A percentile compares a stretch with the other conserved stretches of the same genome.
phyloP scores from a whole-genome alignment of 2,888 invertebrate genomes.

The Hartigia nigra region DNA sequence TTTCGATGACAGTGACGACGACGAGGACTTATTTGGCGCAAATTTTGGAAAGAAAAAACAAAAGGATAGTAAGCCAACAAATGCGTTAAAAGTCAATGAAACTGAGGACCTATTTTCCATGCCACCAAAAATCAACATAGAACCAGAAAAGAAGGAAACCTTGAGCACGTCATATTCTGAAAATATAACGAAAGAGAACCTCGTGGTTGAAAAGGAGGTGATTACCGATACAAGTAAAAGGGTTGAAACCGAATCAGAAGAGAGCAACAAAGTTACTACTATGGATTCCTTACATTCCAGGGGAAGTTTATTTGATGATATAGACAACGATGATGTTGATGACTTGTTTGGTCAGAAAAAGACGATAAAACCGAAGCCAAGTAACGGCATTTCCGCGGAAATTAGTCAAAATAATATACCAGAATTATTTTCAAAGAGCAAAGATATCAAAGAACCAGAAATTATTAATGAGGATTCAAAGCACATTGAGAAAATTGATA shows the following conservation, averaged over 20 bases:
- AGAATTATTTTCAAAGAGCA: not conserved
- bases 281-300: not conserved
- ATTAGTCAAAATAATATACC: not conserved
- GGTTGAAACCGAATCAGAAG: not conserved
- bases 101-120: not conserved
- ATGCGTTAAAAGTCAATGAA: not conserved
- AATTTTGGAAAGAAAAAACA: conserved; percentile 19
- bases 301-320: not conserved
- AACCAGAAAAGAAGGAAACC: not conserved
- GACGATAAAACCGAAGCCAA: conserved; percentile 23
- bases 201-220: not conserved
- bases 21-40: conserved; percentile 43
- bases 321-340: conserved; percentile 27
- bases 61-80: not conserved
- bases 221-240: not conserved
- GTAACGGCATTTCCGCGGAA: not conserved
- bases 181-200: not conserved
- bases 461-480: not conserved
- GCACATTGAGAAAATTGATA: not conserved
- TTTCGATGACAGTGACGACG: conserved; percentile 47
- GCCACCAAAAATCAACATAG: not conserved
- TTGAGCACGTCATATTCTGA: not conserved
- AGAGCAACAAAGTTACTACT: not conserved
- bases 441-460: not conserved
- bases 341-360: conserved; percentile 13